Conservation (phyloP, 2,888 invertebrate genomes). For the Sylvicola cinctus region DNA sequence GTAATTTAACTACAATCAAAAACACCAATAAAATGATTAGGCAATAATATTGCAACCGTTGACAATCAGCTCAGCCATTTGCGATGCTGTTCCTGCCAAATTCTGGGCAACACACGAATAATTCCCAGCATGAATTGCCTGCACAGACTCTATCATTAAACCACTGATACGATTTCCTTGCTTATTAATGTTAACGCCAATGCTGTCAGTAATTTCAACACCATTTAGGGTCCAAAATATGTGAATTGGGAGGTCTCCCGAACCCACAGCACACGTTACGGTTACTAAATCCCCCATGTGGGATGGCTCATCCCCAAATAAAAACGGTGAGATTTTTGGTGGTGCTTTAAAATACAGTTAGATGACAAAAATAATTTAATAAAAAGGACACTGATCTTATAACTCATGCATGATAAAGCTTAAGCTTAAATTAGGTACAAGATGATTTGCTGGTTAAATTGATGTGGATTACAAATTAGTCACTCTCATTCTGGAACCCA, state of each 20-base stretch:
- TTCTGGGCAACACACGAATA: constrained; percentile 59
- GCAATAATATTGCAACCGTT: constrained; percentile 34
- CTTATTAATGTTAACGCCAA: constrained; percentile 19
- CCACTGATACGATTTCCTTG: constrained; percentile 30
- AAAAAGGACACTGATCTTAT: too few relatives aligned
- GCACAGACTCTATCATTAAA: constrained; percentile 45
- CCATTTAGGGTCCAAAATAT: constrained; percentile 38
- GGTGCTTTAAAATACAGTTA: constrained; percentile 30
- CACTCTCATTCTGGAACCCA: not conserved
- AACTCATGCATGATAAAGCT: too few relatives aligned
- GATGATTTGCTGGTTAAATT: not conserved
- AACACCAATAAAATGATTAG: not conserved
- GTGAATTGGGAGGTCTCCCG: constrained; percentile 36
- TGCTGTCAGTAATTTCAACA: constrained; percentile 21
- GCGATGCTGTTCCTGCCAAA: constrained; percentile 44
- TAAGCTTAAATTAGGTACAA: too few relatives aligned
- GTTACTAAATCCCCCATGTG: constrained; percentile 41
- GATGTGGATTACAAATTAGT: not conserved
- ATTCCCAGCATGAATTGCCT: constrained; percentile 49
- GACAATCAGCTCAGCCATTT: constrained; percentile 48
- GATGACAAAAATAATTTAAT: too few relatives aligned
- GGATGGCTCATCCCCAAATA: constrained; percentile 51
- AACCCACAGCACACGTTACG: constrained; percentile 28
- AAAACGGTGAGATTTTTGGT: constrained; percentile 54
- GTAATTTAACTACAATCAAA: constrained; percentile 2